These are phyloP conservation scores for Caranx ignobilis DNA, from an alignment of 2,113 vertebrate species.

Conservation along the genomic window DNA sequence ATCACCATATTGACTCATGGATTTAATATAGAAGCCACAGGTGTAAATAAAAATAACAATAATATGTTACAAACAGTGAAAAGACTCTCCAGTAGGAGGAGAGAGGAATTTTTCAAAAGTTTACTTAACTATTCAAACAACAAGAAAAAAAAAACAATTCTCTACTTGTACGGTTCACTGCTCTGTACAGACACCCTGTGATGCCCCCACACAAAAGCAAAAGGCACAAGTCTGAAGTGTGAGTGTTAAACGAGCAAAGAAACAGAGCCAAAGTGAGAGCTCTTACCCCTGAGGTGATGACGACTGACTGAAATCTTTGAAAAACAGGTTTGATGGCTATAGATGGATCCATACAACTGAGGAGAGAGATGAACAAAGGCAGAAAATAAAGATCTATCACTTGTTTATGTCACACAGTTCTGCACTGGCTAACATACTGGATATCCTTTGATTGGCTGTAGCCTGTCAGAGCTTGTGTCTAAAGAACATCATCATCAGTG, in stretches of 20 bases:
- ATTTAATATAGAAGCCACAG: too few species aligned
- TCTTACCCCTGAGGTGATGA: constrained; percentile 93
- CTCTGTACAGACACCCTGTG: background rate
- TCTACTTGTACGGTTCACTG: background rate
- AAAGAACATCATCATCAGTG: background rate
- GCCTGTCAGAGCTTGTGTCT: too few species aligned
- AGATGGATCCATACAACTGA: constrained; percentile 94
- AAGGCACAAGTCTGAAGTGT: background rate
- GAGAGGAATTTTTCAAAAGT: too few species aligned
- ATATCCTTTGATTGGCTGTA: background rate
- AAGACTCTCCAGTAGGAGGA: too few species aligned
- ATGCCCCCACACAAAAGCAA: background rate
- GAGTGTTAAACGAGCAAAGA: background rate
- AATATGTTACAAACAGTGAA: too few species aligned
- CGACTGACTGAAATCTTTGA: constrained; percentile 91
- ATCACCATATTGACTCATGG: background rate
- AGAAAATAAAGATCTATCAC: background rate
- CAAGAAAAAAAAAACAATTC: too few species aligned
- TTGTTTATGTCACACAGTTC: background rate
- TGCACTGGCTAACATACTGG: background rate
- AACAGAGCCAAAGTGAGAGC: background rate
- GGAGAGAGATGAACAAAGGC: background rate
- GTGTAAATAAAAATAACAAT: too few species aligned
- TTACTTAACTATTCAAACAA: too few species aligned
- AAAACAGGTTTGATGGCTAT: constrained; percentile 96